Conservation (phyloP, 2,797 vertebrate genomes). For the Zenarchopterus dispar region DNA sequence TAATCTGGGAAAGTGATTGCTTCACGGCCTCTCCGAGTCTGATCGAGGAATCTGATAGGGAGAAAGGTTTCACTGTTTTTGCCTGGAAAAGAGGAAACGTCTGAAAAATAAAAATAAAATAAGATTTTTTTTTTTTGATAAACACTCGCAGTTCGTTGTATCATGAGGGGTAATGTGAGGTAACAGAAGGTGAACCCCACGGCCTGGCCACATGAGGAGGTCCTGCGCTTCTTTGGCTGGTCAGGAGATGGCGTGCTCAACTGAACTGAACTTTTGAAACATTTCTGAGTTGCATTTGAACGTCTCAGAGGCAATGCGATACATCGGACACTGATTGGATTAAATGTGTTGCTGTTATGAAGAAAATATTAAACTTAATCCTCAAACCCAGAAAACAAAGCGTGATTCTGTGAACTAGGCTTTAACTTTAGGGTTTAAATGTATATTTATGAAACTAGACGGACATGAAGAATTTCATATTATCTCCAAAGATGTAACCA, state of each 20-base stretch:
- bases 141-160: constrained; percentile 77
- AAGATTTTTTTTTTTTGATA: constrained; percentile 52
- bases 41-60: constrained; percentile 83
- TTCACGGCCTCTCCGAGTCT: constrained; percentile 83
- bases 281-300: constrained; percentile 23
- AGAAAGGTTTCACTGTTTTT: constrained; percentile 18
- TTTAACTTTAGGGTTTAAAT: background rate
- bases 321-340: background rate
- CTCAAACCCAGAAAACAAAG: background rate
- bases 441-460: background rate
- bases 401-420: background rate
- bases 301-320: constrained; percentile 4
- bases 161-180: constrained; percentile 75
- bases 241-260: constrained; percentile 86
- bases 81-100: background rate
- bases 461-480: background rate
- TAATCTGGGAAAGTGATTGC: constrained; percentile 97
- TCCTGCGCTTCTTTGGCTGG: constrained; percentile 35
- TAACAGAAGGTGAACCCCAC: constrained; percentile 59
- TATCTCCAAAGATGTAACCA: background rate
- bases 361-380: background rate
- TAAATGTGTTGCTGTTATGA: constrained; percentile 1
- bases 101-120: background rate
- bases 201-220: constrained; percentile 4
- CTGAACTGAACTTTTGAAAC: constrained; percentile 59